phyloP scores from a whole-genome alignment of 2,113 vertebrate genomes.

The Cynopterus brachyotis region DNA sequence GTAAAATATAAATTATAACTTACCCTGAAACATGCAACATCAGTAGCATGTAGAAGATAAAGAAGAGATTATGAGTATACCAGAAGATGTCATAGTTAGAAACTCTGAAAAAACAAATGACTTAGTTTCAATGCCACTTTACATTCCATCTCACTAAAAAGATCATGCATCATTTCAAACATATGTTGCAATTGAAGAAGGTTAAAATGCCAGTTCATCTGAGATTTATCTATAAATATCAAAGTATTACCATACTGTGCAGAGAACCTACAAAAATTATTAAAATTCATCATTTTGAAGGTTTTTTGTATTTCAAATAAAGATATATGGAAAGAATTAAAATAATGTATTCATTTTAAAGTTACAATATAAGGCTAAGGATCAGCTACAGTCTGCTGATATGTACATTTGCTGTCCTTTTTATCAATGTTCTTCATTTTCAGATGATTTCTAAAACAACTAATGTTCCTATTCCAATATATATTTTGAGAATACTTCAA shows the following conservation, averaged over 20 bases:
- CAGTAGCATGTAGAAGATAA: conserved; percentile 95
- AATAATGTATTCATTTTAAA: background rate
- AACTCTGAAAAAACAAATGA: conserved; percentile 85
- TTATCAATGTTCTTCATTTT: background rate
- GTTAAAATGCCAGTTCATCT: background rate
- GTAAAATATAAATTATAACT: conserved; percentile 64
- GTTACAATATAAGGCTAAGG: background rate
- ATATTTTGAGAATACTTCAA: background rate
- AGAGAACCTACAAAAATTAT: background rate
- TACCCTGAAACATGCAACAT: conserved; percentile 96
- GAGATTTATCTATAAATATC: background rate
- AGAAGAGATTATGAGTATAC: conserved; percentile 99
- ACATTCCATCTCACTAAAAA: background rate
- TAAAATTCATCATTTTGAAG: background rate
- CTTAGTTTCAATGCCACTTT: background rate
- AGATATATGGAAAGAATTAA: background rate
- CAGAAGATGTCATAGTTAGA: conserved; percentile 98
- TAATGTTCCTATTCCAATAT: background rate
- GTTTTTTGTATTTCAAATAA: background rate
- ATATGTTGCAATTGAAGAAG: background rate
- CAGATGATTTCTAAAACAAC: conserved; percentile 16
- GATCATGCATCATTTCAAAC: background rate
- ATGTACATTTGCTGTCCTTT: background rate
- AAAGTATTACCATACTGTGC: background rate
- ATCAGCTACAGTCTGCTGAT: background rate